These are phyloP conservation scores for Drosophila hawaiiensis DNA, from an alignment of 2,888 invertebrate genomes.

Conservation along the genomic window DNA sequence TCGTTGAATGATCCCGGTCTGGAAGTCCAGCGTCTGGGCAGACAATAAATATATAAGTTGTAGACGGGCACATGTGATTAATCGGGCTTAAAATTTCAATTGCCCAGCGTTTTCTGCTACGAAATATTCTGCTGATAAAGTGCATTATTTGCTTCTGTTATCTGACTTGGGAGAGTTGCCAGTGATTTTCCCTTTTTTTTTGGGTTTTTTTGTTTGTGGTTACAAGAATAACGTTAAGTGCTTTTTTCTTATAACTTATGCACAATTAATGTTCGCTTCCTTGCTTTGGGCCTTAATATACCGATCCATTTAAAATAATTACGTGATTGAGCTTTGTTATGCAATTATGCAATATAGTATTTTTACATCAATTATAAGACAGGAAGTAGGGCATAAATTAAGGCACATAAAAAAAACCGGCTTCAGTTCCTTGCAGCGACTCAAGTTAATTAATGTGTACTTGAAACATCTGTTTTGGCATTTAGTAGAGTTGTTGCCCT, in stretches of 20 bases:
- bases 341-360: slow-evolving; percentile 27
- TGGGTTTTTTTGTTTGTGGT: slow-evolving; percentile 1
- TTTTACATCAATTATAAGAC: slow-evolving; percentile 42
- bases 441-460: slow-evolving; percentile 47
- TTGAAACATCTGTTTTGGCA: slow-evolving; percentile 27
- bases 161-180: slow-evolving; percentile 34
- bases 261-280: slow-evolving; percentile 54
- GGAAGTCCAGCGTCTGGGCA: slow-evolving; percentile 16
- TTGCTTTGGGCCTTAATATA: slow-evolving; percentile 11
- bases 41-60: slow-evolving; percentile 24
- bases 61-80: slow-evolving; percentile 45
- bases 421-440: slow-evolving; percentile 35
- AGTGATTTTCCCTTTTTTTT: slow-evolving; percentile 1
- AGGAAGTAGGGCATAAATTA: slow-evolving; percentile 71
- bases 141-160: slow-evolving; percentile 40
- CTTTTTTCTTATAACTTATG: slow-evolving; percentile 26
- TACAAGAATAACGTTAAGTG: slow-evolving; percentile 41
- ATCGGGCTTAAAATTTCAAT: slow-evolving; percentile 65
- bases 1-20: slow-evolving; percentile 59
- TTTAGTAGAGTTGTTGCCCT: slow-evolving; percentile 9
- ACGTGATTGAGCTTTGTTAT: slow-evolving; percentile 29
- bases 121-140: slow-evolving; percentile 52
- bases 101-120: slow-evolving; percentile 29
- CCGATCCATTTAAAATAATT: slow-evolving; percentile 18
- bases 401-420: slow-evolving; percentile 53